phyloP scores from a whole-genome alignment of 2,797 vertebrate species.

The Emydoidea blandingii region DNA sequence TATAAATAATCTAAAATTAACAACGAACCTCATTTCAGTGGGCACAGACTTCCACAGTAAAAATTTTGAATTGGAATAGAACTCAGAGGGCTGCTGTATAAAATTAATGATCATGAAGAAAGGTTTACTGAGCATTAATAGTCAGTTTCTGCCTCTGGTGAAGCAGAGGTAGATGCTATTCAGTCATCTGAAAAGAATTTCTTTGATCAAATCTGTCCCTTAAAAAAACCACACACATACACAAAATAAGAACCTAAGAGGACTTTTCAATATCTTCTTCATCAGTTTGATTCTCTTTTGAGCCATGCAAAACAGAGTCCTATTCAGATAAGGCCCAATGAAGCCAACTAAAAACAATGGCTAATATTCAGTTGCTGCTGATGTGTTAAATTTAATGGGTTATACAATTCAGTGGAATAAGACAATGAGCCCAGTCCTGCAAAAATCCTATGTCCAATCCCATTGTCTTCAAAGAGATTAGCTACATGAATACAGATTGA shows the following conservation, averaged over 20 bases:
- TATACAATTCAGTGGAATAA: background rate
- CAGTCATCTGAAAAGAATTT: slow-evolving; percentile 26
- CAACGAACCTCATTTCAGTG: slow-evolving; percentile 21
- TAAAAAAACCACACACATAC: background rate
- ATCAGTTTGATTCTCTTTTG: background rate
- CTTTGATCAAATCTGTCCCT: slow-evolving; percentile 50
- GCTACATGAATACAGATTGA: background rate
- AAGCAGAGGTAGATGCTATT: slow-evolving; percentile 41
- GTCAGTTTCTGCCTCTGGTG: slow-evolving; percentile 36
- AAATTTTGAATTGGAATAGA: slow-evolving; percentile 62
- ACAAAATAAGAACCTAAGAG: background rate
- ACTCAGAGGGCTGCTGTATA: slow-evolving; percentile 44
- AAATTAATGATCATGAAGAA: slow-evolving; percentile 57
- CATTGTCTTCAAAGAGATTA: background rate
- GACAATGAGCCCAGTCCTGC: background rate
- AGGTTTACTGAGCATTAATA: slow-evolving; percentile 26
- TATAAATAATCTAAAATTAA: slow-evolving; percentile 64
- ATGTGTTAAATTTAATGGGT: background rate
- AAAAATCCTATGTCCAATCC: background rate
- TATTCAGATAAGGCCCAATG: background rate
- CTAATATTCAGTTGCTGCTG: background rate
- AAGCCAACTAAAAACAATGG: background rate
- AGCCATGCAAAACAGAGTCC: background rate
- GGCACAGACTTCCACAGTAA: slow-evolving; percentile 36
- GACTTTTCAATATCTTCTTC: background rate